Evolutionary conservation across 2,797 vertebrate genomes (phyloP).

Genomic region (Syndactyla subalaris): DNA sequence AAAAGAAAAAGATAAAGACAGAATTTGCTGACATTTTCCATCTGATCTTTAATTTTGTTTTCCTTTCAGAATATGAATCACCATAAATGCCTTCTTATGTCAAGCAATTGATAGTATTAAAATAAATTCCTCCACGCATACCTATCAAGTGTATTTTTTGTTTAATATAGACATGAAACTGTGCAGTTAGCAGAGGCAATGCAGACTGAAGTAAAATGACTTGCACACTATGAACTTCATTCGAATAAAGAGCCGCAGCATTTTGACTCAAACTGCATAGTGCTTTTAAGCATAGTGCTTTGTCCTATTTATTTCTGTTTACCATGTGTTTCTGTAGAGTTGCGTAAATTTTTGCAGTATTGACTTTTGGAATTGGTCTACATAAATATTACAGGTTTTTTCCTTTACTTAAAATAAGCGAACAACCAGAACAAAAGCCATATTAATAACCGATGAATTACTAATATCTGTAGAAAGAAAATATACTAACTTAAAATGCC

Average conservation of each 20-base stretch:
- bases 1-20: no score
- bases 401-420: neutral
- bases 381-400: rapidly evolving
- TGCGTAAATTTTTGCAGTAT: neutral
- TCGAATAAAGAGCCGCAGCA: neutral
- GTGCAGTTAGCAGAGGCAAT: neutral
- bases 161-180: neutral
- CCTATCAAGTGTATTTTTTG: neutral
- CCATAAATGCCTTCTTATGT: neutral
- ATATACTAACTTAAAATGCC: neutral
- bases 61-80: neutral
- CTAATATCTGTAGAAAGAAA: neutral
- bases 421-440: neutral
- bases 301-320: neutral
- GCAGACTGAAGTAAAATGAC: neutral
- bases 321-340: neutral
- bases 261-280: neutral
- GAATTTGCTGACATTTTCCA: neutral
- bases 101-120: neutral
- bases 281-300: neutral
- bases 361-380: neutral
- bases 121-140: neutral
- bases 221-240: neutral
- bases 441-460: neutral
- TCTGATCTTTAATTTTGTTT: neutral